Evolutionary conservation across 2,888 invertebrate genomes (phyloP).

Genomic region (Tholera decimalis): DNA sequence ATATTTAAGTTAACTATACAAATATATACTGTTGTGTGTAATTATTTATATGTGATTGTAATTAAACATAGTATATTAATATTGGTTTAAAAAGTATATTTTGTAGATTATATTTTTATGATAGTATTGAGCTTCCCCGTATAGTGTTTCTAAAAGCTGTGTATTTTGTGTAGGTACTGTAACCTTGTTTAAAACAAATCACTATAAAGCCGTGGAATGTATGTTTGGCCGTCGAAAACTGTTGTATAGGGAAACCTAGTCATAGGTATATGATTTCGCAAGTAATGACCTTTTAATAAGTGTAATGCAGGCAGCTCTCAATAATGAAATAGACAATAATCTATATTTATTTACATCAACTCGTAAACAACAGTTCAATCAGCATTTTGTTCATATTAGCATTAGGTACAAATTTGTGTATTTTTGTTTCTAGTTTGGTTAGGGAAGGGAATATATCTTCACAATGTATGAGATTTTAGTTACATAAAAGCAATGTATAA

Average conservation of each 20-base stretch:
- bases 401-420: constrained; percentile 8
- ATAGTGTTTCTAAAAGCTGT: constrained; percentile 32
- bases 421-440: background rate
- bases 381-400: background rate
- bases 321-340: constrained; percentile 28
- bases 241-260: no score
- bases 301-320: constrained; percentile 45
- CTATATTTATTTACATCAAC: background rate
- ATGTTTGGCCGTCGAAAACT: no score
- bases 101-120: constrained; percentile 42
- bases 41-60: constrained; percentile 47
- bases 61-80: constrained; percentile 38
- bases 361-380: constrained; percentile 3
- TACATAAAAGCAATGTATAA: constrained; percentile 14
- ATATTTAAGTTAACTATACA: constrained; percentile 45
- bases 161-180: background rate
- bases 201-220: background rate
- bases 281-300: no score
- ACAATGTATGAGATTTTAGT: background rate
- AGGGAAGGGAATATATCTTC: no score
- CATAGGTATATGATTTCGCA: no score
- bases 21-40: constrained; percentile 58
- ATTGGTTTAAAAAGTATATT: constrained; percentile 40
- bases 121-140: constrained; percentile 51
- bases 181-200: background rate